Base-by-base conservation (phyloP, 1,140 invertebrate species). In the Heliconius eleuchia region DNA sequence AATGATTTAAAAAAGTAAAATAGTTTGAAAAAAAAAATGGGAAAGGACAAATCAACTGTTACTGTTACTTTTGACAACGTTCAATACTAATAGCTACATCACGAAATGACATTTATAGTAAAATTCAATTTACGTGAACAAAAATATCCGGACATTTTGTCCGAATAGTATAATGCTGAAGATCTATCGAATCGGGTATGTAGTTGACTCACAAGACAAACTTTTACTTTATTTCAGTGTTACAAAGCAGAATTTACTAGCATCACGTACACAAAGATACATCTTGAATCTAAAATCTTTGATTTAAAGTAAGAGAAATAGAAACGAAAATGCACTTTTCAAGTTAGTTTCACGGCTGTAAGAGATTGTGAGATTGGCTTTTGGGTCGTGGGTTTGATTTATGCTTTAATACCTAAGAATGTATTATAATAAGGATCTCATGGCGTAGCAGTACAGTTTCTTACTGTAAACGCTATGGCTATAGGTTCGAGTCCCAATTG, bases 241-340 rank as follows among this genome's bases (percentile, higher is more conserved):
- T 50, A 79, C 78, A 79, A 75, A 79, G 78, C 78, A 42, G 73
- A 71, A 79, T 79, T 79, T 71, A 79, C 57, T 71, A 70, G 74
- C 71, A 75, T 75, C 78, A 79, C 78, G 78, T 79, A 79, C 13
- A 46, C 42, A 3, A 5, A 46, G 42, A 4, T 46, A 46, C 46
- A 46, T 34, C 72, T 78, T 46, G 55, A 23, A 78, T 79, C 57
- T 70, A 70, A 57, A 60, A 66, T 46, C 74, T 66, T 66, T 76
- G 74, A 66, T 70, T 60, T 34, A 57, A 74, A 74, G 50, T 57
- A 66, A 19, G 8, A n/a, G 73, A 39, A 50, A 30, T 74, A 66
- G 60, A 27, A 76, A 76, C 30, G 55, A 66, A 76, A 66, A 66
- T 60, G 55, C 55, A 23, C 55, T 60, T 60, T 60, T 8, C 34